Evolutionary conservation across 1,140 invertebrate species (phyloP).

Genomic region (Battus philenor): DNA sequence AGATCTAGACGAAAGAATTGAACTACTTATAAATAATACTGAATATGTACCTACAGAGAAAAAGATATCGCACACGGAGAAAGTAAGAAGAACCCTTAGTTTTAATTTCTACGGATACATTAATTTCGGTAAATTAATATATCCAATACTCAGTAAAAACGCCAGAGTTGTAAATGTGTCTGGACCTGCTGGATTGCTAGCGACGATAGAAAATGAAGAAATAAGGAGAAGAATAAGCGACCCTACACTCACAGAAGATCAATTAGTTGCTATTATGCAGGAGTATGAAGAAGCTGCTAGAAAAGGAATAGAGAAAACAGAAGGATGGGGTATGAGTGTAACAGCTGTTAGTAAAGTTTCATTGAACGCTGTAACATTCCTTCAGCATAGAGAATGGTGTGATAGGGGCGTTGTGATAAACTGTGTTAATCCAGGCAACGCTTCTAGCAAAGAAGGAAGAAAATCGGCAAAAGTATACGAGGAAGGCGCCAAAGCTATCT

Average conservation of each 20-base stretch:
- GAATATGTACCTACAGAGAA: constrained; percentile 51
- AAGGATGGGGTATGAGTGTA: constrained; percentile 57
- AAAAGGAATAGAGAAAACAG: constrained; percentile 54
- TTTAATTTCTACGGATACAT: constrained; percentile 67
- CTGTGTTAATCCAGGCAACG: constrained; percentile 61
- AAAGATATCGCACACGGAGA: constrained; percentile 47
- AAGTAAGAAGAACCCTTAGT: constrained; percentile 53
- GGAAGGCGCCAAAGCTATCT: constrained; percentile 63
- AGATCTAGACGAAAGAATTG: constrained; percentile 61
- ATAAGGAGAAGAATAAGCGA: constrained; percentile 55
- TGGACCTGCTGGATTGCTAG: constrained; percentile 55
- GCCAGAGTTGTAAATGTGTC: constrained; percentile 65
- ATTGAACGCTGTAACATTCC: constrained; percentile 59
- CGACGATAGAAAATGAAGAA: constrained; percentile 56
- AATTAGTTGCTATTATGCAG: constrained; percentile 54
- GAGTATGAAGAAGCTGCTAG: constrained; percentile 60
- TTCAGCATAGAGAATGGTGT: constrained; percentile 61
- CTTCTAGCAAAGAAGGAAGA: constrained; percentile 42
- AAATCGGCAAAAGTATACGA: constrained; percentile 55
- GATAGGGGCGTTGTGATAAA: constrained; percentile 56
- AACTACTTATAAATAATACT: constrained; percentile 59
- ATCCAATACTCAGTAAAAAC: constrained; percentile 53
- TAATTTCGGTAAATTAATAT: constrained; percentile 64
- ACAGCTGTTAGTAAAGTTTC: constrained; percentile 63
- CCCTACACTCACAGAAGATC: constrained; percentile 52